phyloP scores from a whole-genome alignment of 2,113 vertebrate species.

The Shinisaurus crocodilurus region DNA sequence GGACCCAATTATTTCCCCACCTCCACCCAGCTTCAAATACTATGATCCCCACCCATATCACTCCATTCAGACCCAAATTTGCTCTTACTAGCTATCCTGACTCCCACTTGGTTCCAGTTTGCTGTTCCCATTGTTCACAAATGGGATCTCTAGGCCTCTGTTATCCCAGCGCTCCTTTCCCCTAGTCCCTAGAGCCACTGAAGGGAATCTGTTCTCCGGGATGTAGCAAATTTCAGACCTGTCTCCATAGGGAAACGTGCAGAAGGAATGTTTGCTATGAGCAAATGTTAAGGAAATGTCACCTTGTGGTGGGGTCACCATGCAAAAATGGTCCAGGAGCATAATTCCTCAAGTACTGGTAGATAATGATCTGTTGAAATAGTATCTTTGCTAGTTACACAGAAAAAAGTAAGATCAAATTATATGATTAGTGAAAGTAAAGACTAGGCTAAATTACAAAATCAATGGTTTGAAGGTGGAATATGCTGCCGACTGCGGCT shows the following conservation, averaged over 20 bases:
- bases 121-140: too few species aligned
- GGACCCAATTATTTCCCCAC: background rate
- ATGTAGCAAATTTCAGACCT: background rate
- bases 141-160: background rate
- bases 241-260: background rate
- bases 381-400: background rate
- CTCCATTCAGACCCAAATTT: background rate
- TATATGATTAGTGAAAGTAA: constrained; percentile 14
- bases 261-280: background rate
- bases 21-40: background rate
- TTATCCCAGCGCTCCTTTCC: background rate
- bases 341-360: background rate
- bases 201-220: background rate
- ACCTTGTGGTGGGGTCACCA: background rate
- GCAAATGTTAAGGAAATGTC: background rate
- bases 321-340: background rate
- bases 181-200: background rate
- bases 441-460: constrained; percentile 31
- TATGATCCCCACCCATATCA: background rate
- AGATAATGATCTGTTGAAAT: background rate
- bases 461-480: constrained; percentile 48
- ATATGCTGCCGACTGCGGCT: background rate
- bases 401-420: background rate
- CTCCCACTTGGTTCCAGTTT: background rate
- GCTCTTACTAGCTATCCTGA: background rate